A percentile compares a stretch with the other conserved stretches of the same genome.
Conservation (phyloP, 2,113 vertebrate genomes). For the Syrmaticus mikado region DNA sequence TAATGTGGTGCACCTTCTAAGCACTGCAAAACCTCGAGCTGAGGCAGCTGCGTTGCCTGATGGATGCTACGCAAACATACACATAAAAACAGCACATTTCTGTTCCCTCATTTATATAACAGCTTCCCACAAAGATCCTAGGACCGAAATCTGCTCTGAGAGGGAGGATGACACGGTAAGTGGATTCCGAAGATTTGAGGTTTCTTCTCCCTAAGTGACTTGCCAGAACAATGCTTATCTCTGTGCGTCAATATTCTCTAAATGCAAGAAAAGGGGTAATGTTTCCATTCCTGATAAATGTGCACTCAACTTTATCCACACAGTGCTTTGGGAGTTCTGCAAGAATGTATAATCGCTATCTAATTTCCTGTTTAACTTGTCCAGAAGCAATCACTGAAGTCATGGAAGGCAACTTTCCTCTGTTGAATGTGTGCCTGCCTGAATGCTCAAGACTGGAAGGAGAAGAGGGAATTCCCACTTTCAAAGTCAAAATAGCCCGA, state of each 20-base stretch:
- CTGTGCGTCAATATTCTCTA: neutral
- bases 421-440: neutral
- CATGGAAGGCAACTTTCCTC: neutral
- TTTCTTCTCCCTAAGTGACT: neutral
- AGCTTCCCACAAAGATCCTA: conserved; percentile 4
- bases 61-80: neutral
- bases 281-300: conserved; percentile 18
- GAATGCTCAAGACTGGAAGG: neutral
- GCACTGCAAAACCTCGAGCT: neutral
- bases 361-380: conserved; percentile 30
- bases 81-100: neutral
- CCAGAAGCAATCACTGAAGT: neutral
- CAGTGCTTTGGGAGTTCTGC: conserved; percentile 1
- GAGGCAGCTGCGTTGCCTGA: conserved; percentile 32
- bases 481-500: neutral
- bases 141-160: neutral
- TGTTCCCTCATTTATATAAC: conserved; percentile 4
- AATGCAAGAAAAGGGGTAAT: neutral
- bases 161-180: neutral
- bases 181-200: neutral
- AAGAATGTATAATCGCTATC: neutral
- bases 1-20: neutral
- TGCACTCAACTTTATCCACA: conserved; percentile 20
- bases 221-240: neutral
- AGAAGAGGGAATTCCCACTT: neutral